A percentile compares a stretch with the other conserved stretches of the same genome.
These are phyloP conservation scores for Scolopax bukidnonensis DNA, from an alignment of 2,797 vertebrate genomes.

Conservation along the genomic window DNA sequence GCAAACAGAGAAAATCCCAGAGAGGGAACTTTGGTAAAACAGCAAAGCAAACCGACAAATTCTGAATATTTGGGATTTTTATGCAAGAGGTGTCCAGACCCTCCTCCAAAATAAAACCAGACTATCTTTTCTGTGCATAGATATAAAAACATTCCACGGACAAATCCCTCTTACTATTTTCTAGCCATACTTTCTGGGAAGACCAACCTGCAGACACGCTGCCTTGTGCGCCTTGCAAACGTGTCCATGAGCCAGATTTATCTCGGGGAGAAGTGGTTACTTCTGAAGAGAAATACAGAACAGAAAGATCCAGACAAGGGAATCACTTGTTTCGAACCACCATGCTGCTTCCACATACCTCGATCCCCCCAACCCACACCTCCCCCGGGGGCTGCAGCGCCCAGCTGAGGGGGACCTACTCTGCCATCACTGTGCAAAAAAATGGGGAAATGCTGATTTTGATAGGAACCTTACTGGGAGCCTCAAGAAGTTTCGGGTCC, in stretches of 20 bases:
- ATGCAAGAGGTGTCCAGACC: neutral
- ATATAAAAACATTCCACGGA: neutral
- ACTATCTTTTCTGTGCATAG: neutral
- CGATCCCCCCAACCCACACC: neutral
- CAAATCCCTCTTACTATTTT: neutral
- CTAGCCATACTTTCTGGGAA: accelerated
- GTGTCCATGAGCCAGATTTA: slow-evolving; percentile 35
- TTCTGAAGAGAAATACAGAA: slow-evolving; percentile 64
- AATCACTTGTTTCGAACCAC: slow-evolving; percentile 58
- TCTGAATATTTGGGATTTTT: neutral
- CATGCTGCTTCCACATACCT: slow-evolving; percentile 17
- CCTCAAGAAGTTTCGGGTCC: neutral
- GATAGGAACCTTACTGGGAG: neutral
- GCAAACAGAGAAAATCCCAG: neutral
- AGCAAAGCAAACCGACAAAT: neutral
- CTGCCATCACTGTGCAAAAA: neutral
- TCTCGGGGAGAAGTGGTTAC: slow-evolving; percentile 60
- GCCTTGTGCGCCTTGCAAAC: neutral
- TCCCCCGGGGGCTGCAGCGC: neutral
- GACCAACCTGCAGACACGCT: neutral
- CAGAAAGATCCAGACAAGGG: slow-evolving; percentile 48
- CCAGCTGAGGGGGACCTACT: neutral
- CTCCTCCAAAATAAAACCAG: neutral
- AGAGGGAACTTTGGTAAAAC: neutral
- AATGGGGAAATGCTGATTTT: slow-evolving; percentile 1